Evolutionary conservation across 1,140 invertebrate genomes (phyloP), one percentile per base, ranked within the genome.

Genomic region (Drosophila setifemur): DNA sequence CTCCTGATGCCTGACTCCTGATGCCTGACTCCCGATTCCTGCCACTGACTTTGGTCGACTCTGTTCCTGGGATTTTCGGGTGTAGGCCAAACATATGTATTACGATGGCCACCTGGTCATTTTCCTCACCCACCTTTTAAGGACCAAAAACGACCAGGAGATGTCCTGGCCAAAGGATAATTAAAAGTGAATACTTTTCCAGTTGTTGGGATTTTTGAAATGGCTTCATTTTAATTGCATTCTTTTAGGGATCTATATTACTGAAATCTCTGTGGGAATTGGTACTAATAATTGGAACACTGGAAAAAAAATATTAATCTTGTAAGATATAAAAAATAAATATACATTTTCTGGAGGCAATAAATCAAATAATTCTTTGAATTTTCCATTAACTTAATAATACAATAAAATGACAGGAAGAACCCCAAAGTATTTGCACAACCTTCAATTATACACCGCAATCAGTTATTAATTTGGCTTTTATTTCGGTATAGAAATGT

Each of bases 401-500:
- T n/a, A n/a, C n/a, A n/a, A n/a, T n/a, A n/a, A n/a, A 25, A 28
- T 18, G 3, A 14, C 4, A 16, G 1, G 11, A 28, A 28, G 12
- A 14, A 37, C 42, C 23, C 40, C 39, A 47, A 73, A 73, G 64
- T 58, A 76, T 76, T 76, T 50, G 55, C 58, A 64, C 55, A 47
- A 35, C 54, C 60, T 52, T 44, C 35, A 79, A 83, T 72, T 85
- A 67, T 33, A 33, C 25, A 21, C 18, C 35, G 42, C 55, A 76
- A 28, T 71, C 40, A 55, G 54, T 57, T 81, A 61, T 61, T 49
- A 75, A 75, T 75, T 67, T 53, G 26, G 1, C 12, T 29, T 43
- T 9, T 16, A 37, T 5, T 4, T 1, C 9, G 3, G 16, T 14
- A 33, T 54, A 44, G 12, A 26, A 45, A 18, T 25, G 31, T 48